Evolutionary conservation across 1,140 invertebrate species (phyloP), one percentile per base, ranked within the genome.

Genomic region (Chymomyza costata): DNA sequence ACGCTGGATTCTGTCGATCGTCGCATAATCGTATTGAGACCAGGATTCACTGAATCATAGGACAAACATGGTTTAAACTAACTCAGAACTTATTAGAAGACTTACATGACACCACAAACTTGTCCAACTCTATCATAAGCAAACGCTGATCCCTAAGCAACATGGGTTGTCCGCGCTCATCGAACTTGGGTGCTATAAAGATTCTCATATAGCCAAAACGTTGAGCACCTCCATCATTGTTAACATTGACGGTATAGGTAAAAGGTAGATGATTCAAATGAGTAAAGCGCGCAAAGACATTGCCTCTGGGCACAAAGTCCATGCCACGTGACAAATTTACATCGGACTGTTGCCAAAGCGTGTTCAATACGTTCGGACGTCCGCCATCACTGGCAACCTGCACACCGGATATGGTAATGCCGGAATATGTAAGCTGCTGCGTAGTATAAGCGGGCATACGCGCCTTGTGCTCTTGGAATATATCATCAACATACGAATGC

Each of bases 111-210:
- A 87, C 86, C 7, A 88, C 86, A 74, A 93, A 93, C 69, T 92
- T 92, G 83, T 93, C 93, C 84, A 93, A 85, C 65, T 93, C 92
- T 39, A 93, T 89, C 89, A 93, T 92, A 6, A 93, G 76, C 1
- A 86, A 73, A 21, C 90, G 87, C 78, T 93, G 91, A 17, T 92
- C 89, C 1, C 88, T 86, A 68, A 91, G 90, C 1, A 82, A 48
- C 66, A 92, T 88, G 1, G 86, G 87, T 1, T 88, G 78, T 1
- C 90, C 90, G 7, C 88, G 85, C 71, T 93, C 92, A 63, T 93
- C 91, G n/a, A 84, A 57, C 30, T 87, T 90, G 0, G 93, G 92
- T 0, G 89, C 91, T 50, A 93, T 82, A 86, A 92, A 94, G 52
- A 94, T 90, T 5, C 93, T 88, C 1, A 91, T 89, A 0, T 91